Base-by-base conservation (phyloP, 2,797 vertebrate species). In the Enteromius mattozi region DNA sequence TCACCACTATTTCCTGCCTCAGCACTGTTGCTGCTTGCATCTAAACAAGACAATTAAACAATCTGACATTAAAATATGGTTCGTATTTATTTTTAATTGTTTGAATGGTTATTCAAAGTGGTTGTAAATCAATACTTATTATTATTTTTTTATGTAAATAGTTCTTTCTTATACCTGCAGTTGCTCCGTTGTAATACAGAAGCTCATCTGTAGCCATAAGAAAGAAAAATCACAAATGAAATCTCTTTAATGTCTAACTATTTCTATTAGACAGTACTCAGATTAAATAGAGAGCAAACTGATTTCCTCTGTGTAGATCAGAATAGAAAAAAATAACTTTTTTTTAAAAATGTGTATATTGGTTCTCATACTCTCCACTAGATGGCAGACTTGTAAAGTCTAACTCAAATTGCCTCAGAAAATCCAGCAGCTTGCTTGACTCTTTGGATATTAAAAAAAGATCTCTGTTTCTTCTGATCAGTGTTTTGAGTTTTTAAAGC, bases 21-120 rank as follows among this genome's bases (percentile, higher is more conserved):
- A 89, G 90, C 88, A 59, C 93, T 94, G 85, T 91, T 94, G 85
- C 91, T 93, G 84, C 92, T 93, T 30, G 84, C 35, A 59, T 93
- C 93, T 94, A 86, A 12, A 42, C 42, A 42, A 3, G 42, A 42
- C 42, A 42, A 82, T 56, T 1, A 88, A 19, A 88, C 3, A 59
- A 1, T 17, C 33, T 35, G 30, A 8, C 63, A 9, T 65, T 35
- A 65, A 33, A 63, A 65, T 35, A 35, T 19, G 30, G 0, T 8
- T 65, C 30, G 69, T 9, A 74, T 3, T 63, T 14, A 49, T 49
- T 42, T 68, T 27, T 10, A 42, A 35, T 54, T 51, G 24, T 68
- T 14, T 61, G 8, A 47, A 61, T 8, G 6, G 40, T 63, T 51
- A 21, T 51, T 59, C 21, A 68, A 24, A 70, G 30, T n/a, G 16